Evolutionary conservation across 2,888 invertebrate species (phyloP).

Genomic region (Synanthedon formicaeformis): DNA sequence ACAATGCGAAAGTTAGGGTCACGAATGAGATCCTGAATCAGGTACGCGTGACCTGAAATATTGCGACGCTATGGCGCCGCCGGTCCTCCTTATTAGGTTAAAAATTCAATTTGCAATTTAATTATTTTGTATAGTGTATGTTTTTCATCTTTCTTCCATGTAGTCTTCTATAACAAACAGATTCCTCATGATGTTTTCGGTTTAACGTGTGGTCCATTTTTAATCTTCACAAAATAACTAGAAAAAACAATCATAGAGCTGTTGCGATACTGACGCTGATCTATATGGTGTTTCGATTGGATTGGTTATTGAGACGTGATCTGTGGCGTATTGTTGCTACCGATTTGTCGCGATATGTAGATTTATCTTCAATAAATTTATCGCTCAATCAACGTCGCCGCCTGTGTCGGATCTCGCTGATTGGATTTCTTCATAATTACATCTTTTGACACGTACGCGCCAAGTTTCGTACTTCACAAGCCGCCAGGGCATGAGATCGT

Average conservation of each 20-base stretch:
- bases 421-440: conserved; percentile 71
- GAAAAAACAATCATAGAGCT: too few species aligned
- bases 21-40: conserved; percentile 48
- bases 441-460: conserved; percentile 69
- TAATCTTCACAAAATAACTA: too few species aligned
- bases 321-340: conserved; percentile 31
- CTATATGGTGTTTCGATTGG: too few species aligned
- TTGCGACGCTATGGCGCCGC: conserved; percentile 44
- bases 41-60: conserved; percentile 42
- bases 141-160: too few species aligned
- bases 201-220: too few species aligned
- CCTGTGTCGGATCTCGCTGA: conserved; percentile 53
- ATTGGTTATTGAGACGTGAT: too few species aligned
- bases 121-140: too few species aligned
- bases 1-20: conserved; percentile 11
- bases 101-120: conserved; percentile 1
- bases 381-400: conserved; percentile 59
- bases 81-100: conserved; percentile 4
- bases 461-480: conserved; percentile 62
- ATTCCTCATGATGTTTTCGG: too few species aligned
- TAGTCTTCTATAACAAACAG: too few species aligned
- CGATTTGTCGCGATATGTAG: conserved; percentile 58
- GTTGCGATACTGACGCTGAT: too few species aligned
- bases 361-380: conserved; percentile 65
- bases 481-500: conserved; percentile 62